A percentile compares a stretch with the other conserved stretches of the same genome.
phyloP scores from a whole-genome alignment of 2,113 vertebrate genomes.

The Lamprologus speciosus region DNA sequence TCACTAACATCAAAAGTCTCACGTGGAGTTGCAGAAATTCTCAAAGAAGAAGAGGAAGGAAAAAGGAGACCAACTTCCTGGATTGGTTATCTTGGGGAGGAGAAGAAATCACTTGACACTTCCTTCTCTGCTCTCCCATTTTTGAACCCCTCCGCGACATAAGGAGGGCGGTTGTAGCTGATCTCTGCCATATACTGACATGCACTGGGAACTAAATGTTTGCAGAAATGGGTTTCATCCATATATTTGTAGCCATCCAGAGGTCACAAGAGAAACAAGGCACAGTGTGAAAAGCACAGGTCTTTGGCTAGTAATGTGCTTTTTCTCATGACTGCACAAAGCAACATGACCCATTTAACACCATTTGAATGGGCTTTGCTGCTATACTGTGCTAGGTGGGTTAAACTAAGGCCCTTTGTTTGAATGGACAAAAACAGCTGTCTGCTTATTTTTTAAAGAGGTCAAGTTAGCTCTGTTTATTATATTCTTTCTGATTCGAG shows the following conservation, averaged over 20 bases:
- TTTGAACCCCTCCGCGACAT: background rate
- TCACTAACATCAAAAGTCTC: slow-evolving; percentile 53
- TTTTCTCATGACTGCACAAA: slow-evolving; percentile 35
- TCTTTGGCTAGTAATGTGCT: background rate
- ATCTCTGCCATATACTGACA: background rate
- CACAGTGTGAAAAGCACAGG: slow-evolving; percentile 1
- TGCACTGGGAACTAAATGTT: slow-evolving; percentile 2
- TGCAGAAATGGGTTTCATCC: slow-evolving; percentile 8
- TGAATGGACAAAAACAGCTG: background rate
- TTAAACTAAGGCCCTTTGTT: background rate
- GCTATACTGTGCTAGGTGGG: background rate
- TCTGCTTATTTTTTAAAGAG: background rate
- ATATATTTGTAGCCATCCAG: background rate
- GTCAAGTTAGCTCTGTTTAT: background rate
- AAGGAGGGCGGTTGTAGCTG: background rate
- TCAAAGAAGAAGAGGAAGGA: slow-evolving; percentile 20
- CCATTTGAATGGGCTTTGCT: slow-evolving; percentile 23
- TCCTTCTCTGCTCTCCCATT: background rate
- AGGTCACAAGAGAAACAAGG: slow-evolving; percentile 16
- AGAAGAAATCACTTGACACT: slow-evolving; percentile 37
- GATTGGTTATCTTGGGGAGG: slow-evolving; percentile 17
- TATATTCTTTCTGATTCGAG: background rate
- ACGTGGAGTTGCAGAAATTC: slow-evolving; percentile 36
- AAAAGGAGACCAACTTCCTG: slow-evolving; percentile 17
- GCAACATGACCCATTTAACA: slow-evolving; percentile 55